A percentile compares a stretch with the other conserved stretches of the same genome.
phyloP scores from a whole-genome alignment of 2,888 invertebrate genomes.

The Sicus ferrugineus region DNA sequence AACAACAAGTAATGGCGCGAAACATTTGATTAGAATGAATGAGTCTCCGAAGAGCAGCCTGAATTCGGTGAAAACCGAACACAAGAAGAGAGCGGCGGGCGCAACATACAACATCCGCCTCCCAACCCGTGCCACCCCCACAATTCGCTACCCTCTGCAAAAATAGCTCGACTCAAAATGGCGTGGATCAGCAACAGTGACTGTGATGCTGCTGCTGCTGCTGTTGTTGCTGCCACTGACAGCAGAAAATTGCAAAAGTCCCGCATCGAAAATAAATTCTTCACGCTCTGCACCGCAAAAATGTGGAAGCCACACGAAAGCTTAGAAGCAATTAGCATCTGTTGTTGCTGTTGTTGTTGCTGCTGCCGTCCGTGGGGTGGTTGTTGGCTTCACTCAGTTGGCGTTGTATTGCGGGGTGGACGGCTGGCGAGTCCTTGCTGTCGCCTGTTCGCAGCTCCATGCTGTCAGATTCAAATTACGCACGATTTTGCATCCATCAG shows the following conservation, averaged over 20 bases:
- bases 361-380: background rate
- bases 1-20: conserved; percentile 51
- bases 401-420: background rate
- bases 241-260: background rate
- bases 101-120: background rate
- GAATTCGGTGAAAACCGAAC: background rate
- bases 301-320: conserved; percentile 10
- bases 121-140: background rate
- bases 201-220: background rate
- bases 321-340: conserved; percentile 18
- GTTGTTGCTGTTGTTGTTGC: conserved; percentile 20
- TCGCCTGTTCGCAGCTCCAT: background rate
- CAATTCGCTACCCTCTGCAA: background rate
- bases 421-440: background rate
- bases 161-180: background rate
- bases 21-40: conserved; percentile 57
- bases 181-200: conserved; percentile 3
- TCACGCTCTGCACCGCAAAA: conserved; percentile 22
- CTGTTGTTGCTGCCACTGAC: background rate
- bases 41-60: conserved; percentile 48
- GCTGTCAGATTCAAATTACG: background rate
- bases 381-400: background rate
- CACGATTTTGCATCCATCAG: background rate
- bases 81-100: background rate
- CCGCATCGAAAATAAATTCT: conserved; percentile 7